Evolutionary conservation across 2,113 vertebrate genomes (phyloP).

Genomic region (Gymnocephalus cernua): DNA sequence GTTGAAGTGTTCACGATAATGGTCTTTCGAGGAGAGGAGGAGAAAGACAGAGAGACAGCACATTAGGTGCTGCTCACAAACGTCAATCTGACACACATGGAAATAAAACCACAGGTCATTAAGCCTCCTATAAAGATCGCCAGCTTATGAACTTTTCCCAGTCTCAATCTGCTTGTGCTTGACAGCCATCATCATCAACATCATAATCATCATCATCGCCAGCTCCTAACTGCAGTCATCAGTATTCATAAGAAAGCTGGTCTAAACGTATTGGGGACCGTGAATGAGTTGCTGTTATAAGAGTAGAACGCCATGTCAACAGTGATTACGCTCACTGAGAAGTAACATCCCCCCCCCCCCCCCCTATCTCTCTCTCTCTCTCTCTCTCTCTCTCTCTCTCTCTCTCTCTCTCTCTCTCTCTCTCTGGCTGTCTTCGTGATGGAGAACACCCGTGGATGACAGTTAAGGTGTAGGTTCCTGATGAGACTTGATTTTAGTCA

Average conservation of each 20-base stretch:
- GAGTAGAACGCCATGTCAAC: conserved; percentile 71
- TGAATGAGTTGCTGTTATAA: conserved; percentile 74
- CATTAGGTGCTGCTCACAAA: conserved; percentile 33
- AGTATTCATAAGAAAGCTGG: conserved; percentile 63
- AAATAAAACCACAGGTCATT: conserved; percentile 50
- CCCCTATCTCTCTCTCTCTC: conserved; percentile 14
- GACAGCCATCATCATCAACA: conserved; percentile 43
- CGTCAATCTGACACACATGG: conserved; percentile 36
- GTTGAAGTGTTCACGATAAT: not conserved
- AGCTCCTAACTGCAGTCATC: conserved; percentile 58
- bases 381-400: conserved; percentile 15
- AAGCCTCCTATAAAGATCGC: conserved; percentile 50
- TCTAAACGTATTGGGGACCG: conserved; percentile 61
- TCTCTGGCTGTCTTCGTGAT: conserved; percentile 41
- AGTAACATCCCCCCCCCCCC: conserved; percentile 35
- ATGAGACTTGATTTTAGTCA: conserved; percentile 26
- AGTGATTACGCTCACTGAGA: conserved; percentile 71
- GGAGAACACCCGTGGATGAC: conserved; percentile 34
- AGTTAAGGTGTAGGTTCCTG: conserved; percentile 51
- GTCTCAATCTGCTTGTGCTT: conserved; percentile 37
- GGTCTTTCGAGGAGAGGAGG: not conserved
- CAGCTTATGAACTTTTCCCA: conserved; percentile 33
- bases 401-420: conserved; percentile 13
- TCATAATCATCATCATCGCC: conserved; percentile 30
- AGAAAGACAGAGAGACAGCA: not conserved